phyloP scores from a whole-genome alignment of 2,797 vertebrate genomes.

The Microctenopoma steveboyesi region DNA sequence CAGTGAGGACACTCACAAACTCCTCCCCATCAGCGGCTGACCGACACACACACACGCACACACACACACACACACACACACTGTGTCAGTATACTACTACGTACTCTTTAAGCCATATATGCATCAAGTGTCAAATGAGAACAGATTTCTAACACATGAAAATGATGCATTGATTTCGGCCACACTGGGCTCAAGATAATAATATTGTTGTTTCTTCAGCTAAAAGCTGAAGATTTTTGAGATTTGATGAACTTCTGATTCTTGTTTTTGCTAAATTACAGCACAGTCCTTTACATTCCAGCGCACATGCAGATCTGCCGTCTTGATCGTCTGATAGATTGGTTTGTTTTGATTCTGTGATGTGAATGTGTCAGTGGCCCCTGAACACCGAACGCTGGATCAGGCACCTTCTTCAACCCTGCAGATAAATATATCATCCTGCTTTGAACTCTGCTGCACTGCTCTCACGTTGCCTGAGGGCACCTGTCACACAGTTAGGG shows the following conservation, averaged over 20 bases:
- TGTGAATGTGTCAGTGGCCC: conserved; percentile 41
- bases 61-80: conserved; percentile 20
- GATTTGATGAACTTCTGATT: conserved; percentile 16
- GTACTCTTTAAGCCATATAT: conserved; percentile 2
- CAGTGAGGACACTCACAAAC: conserved; percentile 93
- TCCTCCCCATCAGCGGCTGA: conserved; percentile 85
- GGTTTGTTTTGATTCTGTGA: conserved; percentile 15
- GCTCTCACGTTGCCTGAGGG: conserved; percentile 41
- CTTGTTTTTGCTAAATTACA: conserved; percentile 32
- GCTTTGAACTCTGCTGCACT: conserved; percentile 36
- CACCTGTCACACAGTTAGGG: conserved; percentile 8
- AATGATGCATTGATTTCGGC: conserved; percentile 24
- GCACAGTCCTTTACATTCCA: conserved; percentile 18
- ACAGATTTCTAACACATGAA: conserved; percentile 30
- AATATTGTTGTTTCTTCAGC: conserved; percentile 15
- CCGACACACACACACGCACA: conserved; percentile 9
- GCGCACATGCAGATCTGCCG: conserved; percentile 50
- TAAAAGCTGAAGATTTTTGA: conserved; percentile 8
- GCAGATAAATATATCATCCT: conserved; percentile 2
- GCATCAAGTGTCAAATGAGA: not conserved
- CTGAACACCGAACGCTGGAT: conserved; percentile 64
- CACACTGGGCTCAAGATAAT: conserved; percentile 46
- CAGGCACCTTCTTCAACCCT: conserved; percentile 32
- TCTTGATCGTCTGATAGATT: conserved; percentile 25
- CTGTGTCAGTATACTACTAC: conserved; percentile 1